A percentile compares a stretch with the other conserved stretches of the same genome.
Conservation (phyloP, 2,113 vertebrate genomes). For the Oryzias woworae region DNA sequence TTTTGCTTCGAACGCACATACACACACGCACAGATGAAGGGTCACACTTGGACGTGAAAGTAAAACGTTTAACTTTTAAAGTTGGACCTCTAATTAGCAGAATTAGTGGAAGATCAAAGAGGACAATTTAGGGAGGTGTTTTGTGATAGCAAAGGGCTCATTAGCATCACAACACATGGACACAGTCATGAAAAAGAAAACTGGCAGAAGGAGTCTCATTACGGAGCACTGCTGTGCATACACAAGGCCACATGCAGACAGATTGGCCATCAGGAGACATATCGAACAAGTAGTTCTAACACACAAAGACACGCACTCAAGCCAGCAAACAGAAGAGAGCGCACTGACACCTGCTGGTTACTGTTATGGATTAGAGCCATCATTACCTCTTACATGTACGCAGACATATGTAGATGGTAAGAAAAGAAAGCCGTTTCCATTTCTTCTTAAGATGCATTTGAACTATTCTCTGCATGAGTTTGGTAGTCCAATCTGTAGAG, state of each 20-base stretch:
- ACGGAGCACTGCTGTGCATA: conserved; percentile 41
- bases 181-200: conserved; percentile 52
- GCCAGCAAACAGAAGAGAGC: not conserved
- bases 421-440: too few relatives aligned
- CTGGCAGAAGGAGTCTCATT: conserved; percentile 67
- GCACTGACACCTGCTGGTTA: conserved; percentile 12
- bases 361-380: conserved; percentile 24
- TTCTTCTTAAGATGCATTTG: conserved; percentile 62
- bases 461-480: conserved; percentile 50
- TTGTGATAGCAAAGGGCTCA: conserved; percentile 67
- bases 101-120: conserved; percentile 82
- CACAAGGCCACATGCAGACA: conserved; percentile 49
- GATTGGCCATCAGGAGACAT: conserved; percentile 46
- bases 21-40: not conserved
- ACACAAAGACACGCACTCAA: conserved; percentile 17
- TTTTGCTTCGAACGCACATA: conserved; percentile 6
- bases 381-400: conserved; percentile 3
- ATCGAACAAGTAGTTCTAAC: conserved; percentile 13
- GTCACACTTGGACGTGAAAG: conserved; percentile 52
- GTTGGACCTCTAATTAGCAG: conserved; percentile 75
- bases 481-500: conserved; percentile 37
- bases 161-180: conserved; percentile 80
- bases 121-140: conserved; percentile 75
- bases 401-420: conserved; percentile 46
- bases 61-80: conserved; percentile 76